These are phyloP conservation scores for Stenopsyche tienmushanensis DNA, from an alignment of 1,140 invertebrate species.

Conservation along the genomic window DNA sequence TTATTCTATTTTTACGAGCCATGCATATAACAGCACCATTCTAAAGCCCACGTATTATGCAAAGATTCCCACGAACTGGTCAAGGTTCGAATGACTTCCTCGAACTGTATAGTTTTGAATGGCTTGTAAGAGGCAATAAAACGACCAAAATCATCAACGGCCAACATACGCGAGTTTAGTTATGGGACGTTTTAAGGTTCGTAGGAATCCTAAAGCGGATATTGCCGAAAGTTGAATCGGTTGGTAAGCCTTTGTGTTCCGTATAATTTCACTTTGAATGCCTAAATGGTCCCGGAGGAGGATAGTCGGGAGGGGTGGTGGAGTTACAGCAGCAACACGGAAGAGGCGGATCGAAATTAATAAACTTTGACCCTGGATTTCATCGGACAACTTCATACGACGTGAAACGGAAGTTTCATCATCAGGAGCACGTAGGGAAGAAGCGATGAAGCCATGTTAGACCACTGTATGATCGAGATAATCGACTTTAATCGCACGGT, in stretches of 20 bases:
- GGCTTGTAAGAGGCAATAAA: too few relatives aligned
- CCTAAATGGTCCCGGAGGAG: constrained; percentile 5
- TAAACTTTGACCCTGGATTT: constrained; percentile 27
- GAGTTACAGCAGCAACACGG: constrained; percentile 20
- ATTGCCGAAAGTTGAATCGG: constrained; percentile 15
- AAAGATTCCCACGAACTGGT: too few relatives aligned
- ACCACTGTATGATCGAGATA: background rate
- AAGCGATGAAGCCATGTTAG: background rate
- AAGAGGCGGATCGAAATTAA: constrained; percentile 31
- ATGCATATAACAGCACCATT: too few relatives aligned
- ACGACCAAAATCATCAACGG: too few relatives aligned
- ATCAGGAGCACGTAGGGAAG: background rate
- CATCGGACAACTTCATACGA: constrained; percentile 16
- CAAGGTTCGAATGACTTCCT: too few relatives aligned
- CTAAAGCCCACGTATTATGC: too few relatives aligned
- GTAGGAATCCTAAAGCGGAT: background rate
- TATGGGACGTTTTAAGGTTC: background rate
- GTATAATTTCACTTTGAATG: background rate
- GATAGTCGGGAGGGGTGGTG: background rate
- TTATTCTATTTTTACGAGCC: too few relatives aligned
- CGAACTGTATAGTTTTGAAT: too few relatives aligned
- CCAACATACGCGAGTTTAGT: background rate
- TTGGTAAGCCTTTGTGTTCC: background rate
- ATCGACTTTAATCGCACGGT: constrained; percentile 4
- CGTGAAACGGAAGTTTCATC: background rate